Base-by-base conservation (phyloP, 2,113 vertebrate genomes). In the Potamarius usumacintae region DNA sequence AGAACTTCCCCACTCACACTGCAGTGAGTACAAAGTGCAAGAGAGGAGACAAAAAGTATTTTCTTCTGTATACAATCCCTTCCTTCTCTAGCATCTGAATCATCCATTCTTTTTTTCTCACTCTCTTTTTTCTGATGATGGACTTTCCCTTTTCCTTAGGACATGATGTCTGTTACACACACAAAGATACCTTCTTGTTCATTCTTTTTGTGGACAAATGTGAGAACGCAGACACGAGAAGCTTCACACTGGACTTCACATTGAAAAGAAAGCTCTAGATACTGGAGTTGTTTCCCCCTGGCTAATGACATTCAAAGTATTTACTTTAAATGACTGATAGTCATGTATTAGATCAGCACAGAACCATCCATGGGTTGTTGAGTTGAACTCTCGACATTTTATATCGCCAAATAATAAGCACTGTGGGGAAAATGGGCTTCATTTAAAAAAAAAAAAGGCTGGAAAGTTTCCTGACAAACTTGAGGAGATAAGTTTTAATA, bases 401-500 rank as follows among this genome's bases (percentile, higher is more conserved):
- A 57, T 57, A 57, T 18, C 58, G 15, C 74, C 42, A 63, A 65
- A 85, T 85, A 85, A 78, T 85, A 78, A 78, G 58, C 42, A 85
- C 71, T 50, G 34, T 52, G 57, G 84, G 48, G 8, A 78, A 62
- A 85, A 69, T 63, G 42, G 25, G 4, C 58, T 77, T 85, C 84
- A 22, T 78, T 78, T 78, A 18, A 78, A 60, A 42, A 34, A 42
- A 34, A 30, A 42, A 77, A 50, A 63, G 34, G 17, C 34, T 17
- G 57, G 25, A 82, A 87, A 82, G 78, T 82, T 87, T 82, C 10
- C 22, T 82, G 79, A 82, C 53, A 87, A 74, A 82, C 65, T 72
- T 62, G 30, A 50, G 48, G 53, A 80, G 60, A 82, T 72, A 82
- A 87, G 67, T 82, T 87, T 86, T 87, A 87, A 87, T 87, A 82